A percentile compares a stretch with the other conserved stretches of the same genome.
phyloP scores from a whole-genome alignment of 1,140 invertebrate species.

The Dreissena rostriformis region DNA sequence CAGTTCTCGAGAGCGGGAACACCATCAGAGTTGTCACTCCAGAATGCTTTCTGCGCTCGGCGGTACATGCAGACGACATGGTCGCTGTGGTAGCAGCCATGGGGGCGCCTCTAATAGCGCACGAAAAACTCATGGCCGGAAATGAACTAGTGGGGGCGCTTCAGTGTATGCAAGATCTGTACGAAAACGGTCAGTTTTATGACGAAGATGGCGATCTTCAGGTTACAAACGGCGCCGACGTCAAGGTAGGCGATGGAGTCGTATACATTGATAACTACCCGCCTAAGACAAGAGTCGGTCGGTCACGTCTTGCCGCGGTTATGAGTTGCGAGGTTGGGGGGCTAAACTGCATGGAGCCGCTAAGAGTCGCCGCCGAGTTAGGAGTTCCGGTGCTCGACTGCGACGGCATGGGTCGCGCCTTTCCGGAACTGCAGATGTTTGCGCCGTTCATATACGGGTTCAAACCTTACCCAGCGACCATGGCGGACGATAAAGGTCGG shows the following conservation, averaged over 20 bases:
- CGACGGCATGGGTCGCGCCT: constrained; percentile 79
- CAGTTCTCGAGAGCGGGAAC: constrained; percentile 61
- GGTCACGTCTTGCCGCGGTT: constrained; percentile 65
- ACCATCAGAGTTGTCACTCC: constrained; percentile 69
- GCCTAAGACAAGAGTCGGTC: constrained; percentile 7
- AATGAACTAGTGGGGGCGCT: constrained; percentile 65
- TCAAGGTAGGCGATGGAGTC: constrained; percentile 61
- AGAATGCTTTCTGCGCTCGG: constrained; percentile 56
- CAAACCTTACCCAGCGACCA: constrained; percentile 63
- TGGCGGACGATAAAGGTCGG: constrained; percentile 70
- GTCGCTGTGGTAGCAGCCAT: constrained; percentile 67
- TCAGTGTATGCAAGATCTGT: constrained; percentile 67
- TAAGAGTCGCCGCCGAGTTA: constrained; percentile 70
- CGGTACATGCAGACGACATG: constrained; percentile 62
- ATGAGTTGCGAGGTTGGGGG: constrained; percentile 77
- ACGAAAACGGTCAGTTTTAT: constrained; percentile 60
- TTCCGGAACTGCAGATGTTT: constrained; percentile 78
- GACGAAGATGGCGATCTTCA: constrained; percentile 53
- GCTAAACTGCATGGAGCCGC: constrained; percentile 74
- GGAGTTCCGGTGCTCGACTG: constrained; percentile 73
- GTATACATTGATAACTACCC: constrained; percentile 71
- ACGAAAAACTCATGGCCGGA: constrained; percentile 69
- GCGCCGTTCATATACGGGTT: constrained; percentile 72
- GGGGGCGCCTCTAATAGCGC: constrained; percentile 70
- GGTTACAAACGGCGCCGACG: constrained; percentile 53